These are phyloP conservation scores for Glareola pratincola DNA, from an alignment of 2,113 vertebrate species.

Conservation along the genomic window DNA sequence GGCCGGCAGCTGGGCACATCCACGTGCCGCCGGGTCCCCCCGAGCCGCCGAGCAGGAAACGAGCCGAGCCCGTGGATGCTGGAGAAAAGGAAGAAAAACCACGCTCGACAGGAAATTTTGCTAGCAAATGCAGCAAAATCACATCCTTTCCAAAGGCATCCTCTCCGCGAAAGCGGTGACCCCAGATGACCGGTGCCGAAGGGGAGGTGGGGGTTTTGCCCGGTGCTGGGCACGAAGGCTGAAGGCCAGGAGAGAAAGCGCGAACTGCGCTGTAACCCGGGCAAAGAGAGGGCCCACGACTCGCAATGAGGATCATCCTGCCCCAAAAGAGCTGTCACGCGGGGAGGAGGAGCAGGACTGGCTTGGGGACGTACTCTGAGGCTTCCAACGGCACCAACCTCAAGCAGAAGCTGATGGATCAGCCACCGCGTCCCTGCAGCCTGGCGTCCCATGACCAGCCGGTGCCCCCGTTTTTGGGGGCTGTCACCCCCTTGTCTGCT, in stretches of 20 bases:
- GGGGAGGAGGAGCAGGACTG: not conserved
- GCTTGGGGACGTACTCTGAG: not conserved
- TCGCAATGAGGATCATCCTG: rapidly evolving
- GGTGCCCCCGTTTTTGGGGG: rapidly evolving
- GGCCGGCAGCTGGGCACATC: not conserved
- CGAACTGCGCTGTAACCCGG: rapidly evolving
- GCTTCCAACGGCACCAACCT: rapidly evolving
- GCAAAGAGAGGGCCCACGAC: rapidly evolving
- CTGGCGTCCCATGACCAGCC: not conserved
- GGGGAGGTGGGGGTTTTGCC: not conserved
- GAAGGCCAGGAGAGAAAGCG: not conserved
- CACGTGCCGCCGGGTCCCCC: rapidly evolving
- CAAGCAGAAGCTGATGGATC: not conserved
- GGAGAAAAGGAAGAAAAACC: not conserved
- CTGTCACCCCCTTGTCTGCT: no score
- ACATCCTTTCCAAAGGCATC: not conserved
- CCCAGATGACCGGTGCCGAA: rapidly evolving
- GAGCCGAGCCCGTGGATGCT: not conserved
- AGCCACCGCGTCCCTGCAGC: not conserved
- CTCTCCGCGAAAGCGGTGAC: not conserved
- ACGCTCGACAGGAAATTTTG: not conserved
- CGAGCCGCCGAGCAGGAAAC: not conserved
- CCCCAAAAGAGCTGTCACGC: not conserved
- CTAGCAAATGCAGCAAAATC: constrained; percentile 12
- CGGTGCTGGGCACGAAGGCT: not conserved